Percentiles rank a stretch among this genome's conserved stretches.
Evolutionary conservation across 2,888 invertebrate species (phyloP).

Genomic region (Eremobia ochroleuca): DNA sequence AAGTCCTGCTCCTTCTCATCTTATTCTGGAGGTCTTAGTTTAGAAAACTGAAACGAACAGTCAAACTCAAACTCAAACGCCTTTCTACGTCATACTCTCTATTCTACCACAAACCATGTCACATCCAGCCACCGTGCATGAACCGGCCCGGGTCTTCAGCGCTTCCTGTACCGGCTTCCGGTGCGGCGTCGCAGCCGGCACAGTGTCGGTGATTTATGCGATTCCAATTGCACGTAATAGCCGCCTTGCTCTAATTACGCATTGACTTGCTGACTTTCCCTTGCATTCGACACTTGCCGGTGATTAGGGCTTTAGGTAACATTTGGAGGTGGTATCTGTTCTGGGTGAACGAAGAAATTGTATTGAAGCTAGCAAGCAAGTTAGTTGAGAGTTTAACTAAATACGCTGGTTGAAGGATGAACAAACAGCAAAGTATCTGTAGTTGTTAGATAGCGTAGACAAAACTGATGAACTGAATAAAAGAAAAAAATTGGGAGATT

Average conservation of each 20-base stretch:
- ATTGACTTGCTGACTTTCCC: slow-evolving; percentile 67
- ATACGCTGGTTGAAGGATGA: not conserved
- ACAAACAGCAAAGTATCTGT: not conserved
- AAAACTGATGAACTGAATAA: not conserved
- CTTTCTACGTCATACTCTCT: not conserved
- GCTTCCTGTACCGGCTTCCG: slow-evolving; percentile 86
- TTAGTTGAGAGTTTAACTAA: not conserved
- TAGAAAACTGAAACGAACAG: not conserved
- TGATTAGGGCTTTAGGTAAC: slow-evolving; percentile 7
- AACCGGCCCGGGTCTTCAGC: slow-evolving; percentile 79
- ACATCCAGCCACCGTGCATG: slow-evolving; percentile 70
- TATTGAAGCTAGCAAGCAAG: too few relatives aligned
- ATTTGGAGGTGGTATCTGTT: not conserved
- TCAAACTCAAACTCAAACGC: not conserved
- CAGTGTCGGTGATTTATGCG: slow-evolving; percentile 85
- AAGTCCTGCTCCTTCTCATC: not conserved
- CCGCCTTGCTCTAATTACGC: slow-evolving; percentile 75
- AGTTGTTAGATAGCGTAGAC: not conserved
- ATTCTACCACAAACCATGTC: slow-evolving; percentile 41
- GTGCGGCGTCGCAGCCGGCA: slow-evolving; percentile 82
- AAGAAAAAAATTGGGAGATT: not conserved
- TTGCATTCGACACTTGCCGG: slow-evolving; percentile 40
- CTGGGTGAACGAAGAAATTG: not conserved
- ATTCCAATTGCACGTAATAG: slow-evolving; percentile 86
- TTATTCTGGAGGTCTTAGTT: not conserved